Evolutionary conservation across 2,888 invertebrate genomes (phyloP), one percentile per base, ranked within the genome.

Genomic region (Thereva unica): DNA sequence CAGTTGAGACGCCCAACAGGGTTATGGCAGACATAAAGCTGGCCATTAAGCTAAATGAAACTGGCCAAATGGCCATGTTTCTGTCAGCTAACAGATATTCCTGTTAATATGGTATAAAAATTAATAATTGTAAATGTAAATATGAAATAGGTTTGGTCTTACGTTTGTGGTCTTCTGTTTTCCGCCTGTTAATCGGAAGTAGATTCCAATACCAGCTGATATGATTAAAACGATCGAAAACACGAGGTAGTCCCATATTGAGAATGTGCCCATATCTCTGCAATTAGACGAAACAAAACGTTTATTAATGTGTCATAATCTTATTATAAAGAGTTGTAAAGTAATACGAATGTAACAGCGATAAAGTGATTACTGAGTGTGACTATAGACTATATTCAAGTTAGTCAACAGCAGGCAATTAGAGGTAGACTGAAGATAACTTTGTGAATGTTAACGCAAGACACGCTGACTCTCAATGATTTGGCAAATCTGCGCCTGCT

Each of bases 11-110:
- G 10, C 95, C 95, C n/a, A 96, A 83, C 47, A 95, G 78, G 0
- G 93, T 92, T 64, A 95, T 87, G 41, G 95, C 93, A 1, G 95
- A 95, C 90, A 95, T 92, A 78, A 95, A 95, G 47, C 93, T 93
- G n/a, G 94, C 93, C 90, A 95, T 93, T 67, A 95, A 80, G 2
- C 94, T 94, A 71, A 95, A 91, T 4, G 93, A 90, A 1, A 95
- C 92, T 0, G 95, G 93, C 5, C 84, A 71, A 72, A 91, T 84
- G 5, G 89, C 86, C 90, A 95, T 91, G 70, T 89, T 90, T 67
- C 87, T 86, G 76, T 93, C 88, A 0, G 93, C 95, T 65, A 92
- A 78, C 68, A 95, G 85, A 76, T 92, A 95, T 80, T 94, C 94
- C 88, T 91, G 41, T 34, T 5, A 49, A 59, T 49, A 52, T n/a